Evolutionary conservation across 2,113 vertebrate species (phyloP), one percentile per base, ranked within the genome.

Genomic region (Daphoenositta chrysoptera): DNA sequence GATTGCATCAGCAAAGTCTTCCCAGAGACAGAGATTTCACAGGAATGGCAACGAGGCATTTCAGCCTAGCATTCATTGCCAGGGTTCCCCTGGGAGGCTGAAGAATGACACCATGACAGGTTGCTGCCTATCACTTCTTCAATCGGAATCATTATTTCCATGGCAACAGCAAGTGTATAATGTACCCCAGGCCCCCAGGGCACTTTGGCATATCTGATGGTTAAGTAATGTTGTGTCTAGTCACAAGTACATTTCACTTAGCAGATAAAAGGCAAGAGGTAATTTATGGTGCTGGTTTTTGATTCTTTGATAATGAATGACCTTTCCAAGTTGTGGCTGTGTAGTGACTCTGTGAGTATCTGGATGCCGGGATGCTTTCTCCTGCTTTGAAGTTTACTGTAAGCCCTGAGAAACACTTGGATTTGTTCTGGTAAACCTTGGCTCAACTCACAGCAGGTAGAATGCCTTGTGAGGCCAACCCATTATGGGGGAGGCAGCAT

Each of bases 121-220:
- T 63, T 82, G 47, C 91, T 96, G 89, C 87, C 72, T 90, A 58
- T 96, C 91, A 85, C 82, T 94, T 60, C 75, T 87, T 39, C 54
- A 90, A 94, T 87, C 9, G 0, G 84, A 87, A 93, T 88, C 71
- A 53, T 77, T 92, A 51, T 96, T 93, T 75, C 97, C 91, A 95
- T 97, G 85, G 95, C 72, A 95, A 95, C 87, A 0, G 64, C 79
- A 84, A 96, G 69, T 72, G 37, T 42, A 10, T 86, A 24, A 82
- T 48, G 85, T 39, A 89, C 56, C 42, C 45, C 42, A 44, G 87
- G 87, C 89, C 87, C 68, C 56, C 3, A 22, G 90, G 76, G 85
- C 71, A 58, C 85, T 72, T 71, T 15, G 68, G 56, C 56, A 12
- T 60, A 81, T 84, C 91, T 92, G 78, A 68, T 63, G 65, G 64